Conservation (phyloP, 2,797 vertebrate genomes). For the Gallirallus australis region DNA sequence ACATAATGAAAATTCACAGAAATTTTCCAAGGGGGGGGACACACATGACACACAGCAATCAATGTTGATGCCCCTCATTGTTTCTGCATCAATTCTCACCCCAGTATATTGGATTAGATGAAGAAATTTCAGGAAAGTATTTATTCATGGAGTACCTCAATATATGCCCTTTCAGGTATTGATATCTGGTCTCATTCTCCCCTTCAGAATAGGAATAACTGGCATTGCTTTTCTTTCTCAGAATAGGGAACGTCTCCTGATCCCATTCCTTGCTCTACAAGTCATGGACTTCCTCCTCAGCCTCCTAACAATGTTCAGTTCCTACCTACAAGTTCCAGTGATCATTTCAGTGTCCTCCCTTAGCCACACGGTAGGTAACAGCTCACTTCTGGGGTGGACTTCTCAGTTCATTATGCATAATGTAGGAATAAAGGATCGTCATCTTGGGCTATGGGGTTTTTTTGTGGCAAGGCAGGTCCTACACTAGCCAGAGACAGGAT, state of each 20-base stretch:
- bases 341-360: constrained; percentile 59
- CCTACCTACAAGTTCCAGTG: constrained; percentile 74
- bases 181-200: neutral
- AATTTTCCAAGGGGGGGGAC: neutral
- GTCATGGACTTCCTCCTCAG: constrained; percentile 79
- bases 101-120: neutral
- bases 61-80: neutral
- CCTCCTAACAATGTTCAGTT: constrained; percentile 78
- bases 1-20: neutral
- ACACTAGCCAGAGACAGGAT: neutral
- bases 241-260: constrained; percentile 78
- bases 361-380: constrained; percentile 50
- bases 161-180: neutral
- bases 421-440: neutral
- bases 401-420: rapidly evolving
- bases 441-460: neutral
- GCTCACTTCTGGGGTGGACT: neutral
- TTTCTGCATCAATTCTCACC: neutral
- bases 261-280: constrained; percentile 83
- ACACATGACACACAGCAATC: neutral
- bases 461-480: neutral
- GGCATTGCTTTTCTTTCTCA: constrained; percentile 10
- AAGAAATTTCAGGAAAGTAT: neutral
- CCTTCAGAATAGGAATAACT: neutral
- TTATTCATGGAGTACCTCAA: neutral